A percentile compares a stretch with the other conserved stretches of the same genome.
phyloP scores from a whole-genome alignment of 2,888 invertebrate genomes.

The Leptopilina drosophilae region DNA sequence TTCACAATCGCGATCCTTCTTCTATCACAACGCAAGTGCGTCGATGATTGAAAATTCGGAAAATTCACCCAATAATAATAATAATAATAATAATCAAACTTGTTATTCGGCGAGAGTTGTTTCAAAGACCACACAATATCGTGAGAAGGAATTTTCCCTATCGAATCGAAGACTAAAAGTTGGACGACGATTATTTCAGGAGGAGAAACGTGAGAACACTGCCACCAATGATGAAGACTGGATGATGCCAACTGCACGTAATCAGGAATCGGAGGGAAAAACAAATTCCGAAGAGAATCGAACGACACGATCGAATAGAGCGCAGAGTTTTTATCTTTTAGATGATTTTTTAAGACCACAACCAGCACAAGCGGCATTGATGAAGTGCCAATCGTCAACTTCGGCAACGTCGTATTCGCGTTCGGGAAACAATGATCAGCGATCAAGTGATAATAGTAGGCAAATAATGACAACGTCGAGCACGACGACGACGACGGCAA shows the following conservation, averaged over 20 bases:
- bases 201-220: slow-evolving; percentile 49
- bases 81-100: neutral
- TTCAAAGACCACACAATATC: slow-evolving; percentile 60
- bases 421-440: slow-evolving; percentile 58
- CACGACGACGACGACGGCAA: neutral
- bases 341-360: slow-evolving; percentile 77
- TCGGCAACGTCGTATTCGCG: slow-evolving; percentile 64
- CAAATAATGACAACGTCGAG: slow-evolving; percentile 27
- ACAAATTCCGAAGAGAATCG: slow-evolving; percentile 54
- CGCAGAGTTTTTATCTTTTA: slow-evolving; percentile 78
- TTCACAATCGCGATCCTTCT: slow-evolving; percentile 64
- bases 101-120: slow-evolving; percentile 64
- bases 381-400: slow-evolving; percentile 69
- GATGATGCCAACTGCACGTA: neutral
- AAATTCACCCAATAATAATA: slow-evolving; percentile 40
- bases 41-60: slow-evolving; percentile 66
- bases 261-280: slow-evolving; percentile 46
- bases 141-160: slow-evolving; percentile 65
- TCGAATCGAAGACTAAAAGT: slow-evolving; percentile 64
- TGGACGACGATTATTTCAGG: slow-evolving; percentile 69
- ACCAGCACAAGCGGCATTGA: slow-evolving; percentile 54
- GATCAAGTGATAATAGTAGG: slow-evolving; percentile 56
- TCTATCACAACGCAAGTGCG: slow-evolving; percentile 69
- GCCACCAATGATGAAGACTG: slow-evolving; percentile 55
- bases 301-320: slow-evolving; percentile 69